Base-by-base conservation (phyloP, 2,888 invertebrate genomes). In the Keiferia lycopersicella region DNA sequence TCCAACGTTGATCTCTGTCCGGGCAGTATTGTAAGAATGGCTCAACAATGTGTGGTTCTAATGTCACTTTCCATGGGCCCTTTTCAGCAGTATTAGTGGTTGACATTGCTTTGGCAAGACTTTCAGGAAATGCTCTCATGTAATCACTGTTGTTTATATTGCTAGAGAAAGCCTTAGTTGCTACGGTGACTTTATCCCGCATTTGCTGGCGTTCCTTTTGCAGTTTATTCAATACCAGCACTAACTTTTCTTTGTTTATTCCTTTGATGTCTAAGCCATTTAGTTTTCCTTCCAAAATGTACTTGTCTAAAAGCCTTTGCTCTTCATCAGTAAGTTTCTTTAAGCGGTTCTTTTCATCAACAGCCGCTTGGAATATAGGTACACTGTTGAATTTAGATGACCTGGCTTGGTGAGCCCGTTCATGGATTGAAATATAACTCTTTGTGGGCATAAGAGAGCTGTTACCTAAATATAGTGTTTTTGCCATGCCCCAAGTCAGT, bases 21-120 rank as follows among this genome's bases (percentile, higher is more conserved):
- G 96, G 95, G 80, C 98, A 98, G 82, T 97, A 94, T 81, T 97
- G 95, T 88, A 98, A 92, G 80, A 98, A 96, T 4, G 94, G 93
- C 65, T 94, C 89, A 71, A 95, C 95, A 58, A 97, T 91, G 68
- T 94, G 92, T 0, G 96, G 95, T 63, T 96, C 93, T n/a, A 98
- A 87, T 0, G 95, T 95, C 0, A 97, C 91, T 69, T 93, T 94
- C 98, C 98, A 98, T 0, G 98, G 98, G 0, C 98, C 98, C 71
- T 93, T 91, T 0, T 91, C 92, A 63, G 95, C 92, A 16, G 84
- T 87, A 48, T 93, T 87, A 83, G 96, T 94, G 2, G 88, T 79
- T 0, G 96, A 93, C 80, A 96, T 95, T 0, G 92, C 84, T 76
- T 94, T 93, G 2, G 96, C 82, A 57, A 96, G 81, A 61, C 93